These are phyloP conservation scores for Isotomurus palustris DNA, from an alignment of 2,888 invertebrate species.

Conservation along the genomic window DNA sequence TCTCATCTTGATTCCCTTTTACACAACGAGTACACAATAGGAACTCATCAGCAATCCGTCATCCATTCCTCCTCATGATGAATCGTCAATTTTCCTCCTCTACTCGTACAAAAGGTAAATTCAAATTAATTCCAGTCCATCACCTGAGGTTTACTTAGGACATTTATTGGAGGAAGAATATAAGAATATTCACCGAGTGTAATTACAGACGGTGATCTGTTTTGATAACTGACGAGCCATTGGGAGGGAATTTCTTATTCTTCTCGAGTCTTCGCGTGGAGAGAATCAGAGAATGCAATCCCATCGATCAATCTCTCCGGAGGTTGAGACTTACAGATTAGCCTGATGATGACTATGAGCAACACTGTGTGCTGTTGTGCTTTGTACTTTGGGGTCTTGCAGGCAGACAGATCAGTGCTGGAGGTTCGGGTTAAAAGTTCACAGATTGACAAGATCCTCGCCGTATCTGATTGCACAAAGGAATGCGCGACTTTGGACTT, in stretches of 20 bases:
- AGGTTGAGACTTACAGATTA: not conserved
- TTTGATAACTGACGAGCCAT: constrained; percentile 13
- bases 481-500: not conserved
- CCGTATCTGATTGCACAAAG: not conserved
- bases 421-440: constrained; percentile 5
- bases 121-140: constrained; percentile 2
- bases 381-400: not conserved
- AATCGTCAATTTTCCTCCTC: constrained; percentile 25
- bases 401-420: not conserved
- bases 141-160: not conserved
- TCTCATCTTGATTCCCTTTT: not conserved
- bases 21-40: constrained; percentile 7
- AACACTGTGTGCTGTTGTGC: too few relatives aligned
- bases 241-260: too few relatives aligned
- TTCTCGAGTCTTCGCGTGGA: too few relatives aligned
- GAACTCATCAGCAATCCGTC: constrained; percentile 24
- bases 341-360: too few relatives aligned
- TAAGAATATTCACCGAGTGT: not conserved
- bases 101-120: not conserved
- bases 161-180: not conserved
- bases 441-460: not conserved
- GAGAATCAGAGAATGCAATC: not conserved
- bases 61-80: constrained; percentile 17
- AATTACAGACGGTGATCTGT: not conserved
- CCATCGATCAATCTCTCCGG: too few relatives aligned